Evolutionary conservation across 2,888 invertebrate species (phyloP), one percentile per base, ranked within the genome.

Genomic region (Mythimna vitellina): DNA sequence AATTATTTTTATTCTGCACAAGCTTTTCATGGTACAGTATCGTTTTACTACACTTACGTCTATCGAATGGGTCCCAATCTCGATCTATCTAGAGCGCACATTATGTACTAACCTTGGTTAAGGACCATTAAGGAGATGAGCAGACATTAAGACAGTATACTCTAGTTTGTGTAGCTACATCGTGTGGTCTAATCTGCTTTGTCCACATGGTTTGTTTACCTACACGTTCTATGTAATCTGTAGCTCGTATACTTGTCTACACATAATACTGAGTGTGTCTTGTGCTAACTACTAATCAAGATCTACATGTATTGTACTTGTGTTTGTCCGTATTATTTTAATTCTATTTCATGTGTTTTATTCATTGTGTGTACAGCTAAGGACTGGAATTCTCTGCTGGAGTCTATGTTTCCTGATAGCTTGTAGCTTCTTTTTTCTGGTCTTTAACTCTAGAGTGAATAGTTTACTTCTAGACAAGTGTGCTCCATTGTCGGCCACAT

Each of bases 141-240:
- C 20, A 35, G 22, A 58, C 62, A 63, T 35, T 80, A 54, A 46
- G 53, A 67, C 76, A 79, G 65, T 72, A 56, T 29, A 20, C 53
- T 20, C n/a, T 17, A 17, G 49, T 51, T 25, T 54, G 51, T 35
- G 10, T 35, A 29, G n/a, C 17, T n/a, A 29, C 29, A 1, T n/a
- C 1, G 14, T 63, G 35, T 25, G 17, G 29, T 63, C 68, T 63
- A 71, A 80, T 80, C 82, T 60, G 35, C 25, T 38, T 22, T 12
- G 79, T 82, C 78, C 70, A 79, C 82, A 77, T 0, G 5, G 38
- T 12, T 25, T 49, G 81, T 68, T 29, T 53, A 22, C 32, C 10
- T 14, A 29, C 62, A n/a, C 25, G 57, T 5, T 29, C n/a, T 49
- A 14, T 38, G 10, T n/a, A 56, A 76, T 65, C n/a, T 74, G 20